Percentiles rank a stretch among this genome's conserved stretches.
phyloP scores from a whole-genome alignment of 2,797 vertebrate genomes.

The Leptodactylus fallax region DNA sequence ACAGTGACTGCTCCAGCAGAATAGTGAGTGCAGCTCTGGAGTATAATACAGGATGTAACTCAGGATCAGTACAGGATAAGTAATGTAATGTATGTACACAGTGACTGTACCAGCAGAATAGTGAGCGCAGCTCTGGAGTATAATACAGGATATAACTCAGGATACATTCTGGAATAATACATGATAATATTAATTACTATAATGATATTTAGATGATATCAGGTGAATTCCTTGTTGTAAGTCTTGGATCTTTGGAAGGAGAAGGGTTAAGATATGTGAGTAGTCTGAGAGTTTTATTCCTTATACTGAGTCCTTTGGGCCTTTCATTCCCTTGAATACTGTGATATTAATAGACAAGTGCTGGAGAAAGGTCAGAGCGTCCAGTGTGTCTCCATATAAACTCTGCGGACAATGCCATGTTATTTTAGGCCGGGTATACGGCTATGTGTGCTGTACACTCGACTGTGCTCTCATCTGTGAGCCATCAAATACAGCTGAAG shows the following conservation, averaged over 20 bases:
- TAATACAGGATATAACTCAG: background rate
- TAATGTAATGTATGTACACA: background rate
- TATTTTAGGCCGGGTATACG: background rate
- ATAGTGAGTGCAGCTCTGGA: background rate
- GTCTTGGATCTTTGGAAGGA: background rate
- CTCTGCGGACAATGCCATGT: slow-evolving; percentile 1
- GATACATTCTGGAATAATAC: background rate
- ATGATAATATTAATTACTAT: no score
- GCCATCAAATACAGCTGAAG: background rate
- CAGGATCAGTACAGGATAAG: background rate
- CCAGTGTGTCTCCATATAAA: background rate
- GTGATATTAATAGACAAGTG: slow-evolving; percentile 25
- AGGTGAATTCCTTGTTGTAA: background rate
- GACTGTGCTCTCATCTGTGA: background rate
- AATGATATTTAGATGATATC: no score
- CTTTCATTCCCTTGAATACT: slow-evolving; percentile 16
- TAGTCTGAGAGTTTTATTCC: background rate
- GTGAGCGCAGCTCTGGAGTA: background rate
- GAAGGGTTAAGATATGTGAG: background rate
- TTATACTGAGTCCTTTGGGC: slow-evolving; percentile 20
- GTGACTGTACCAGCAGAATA: background rate
- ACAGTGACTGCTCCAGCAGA: background rate
- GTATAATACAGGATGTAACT: slow-evolving; percentile 1
- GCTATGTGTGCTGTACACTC: background rate
- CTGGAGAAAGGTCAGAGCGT: slow-evolving; percentile 14